A percentile compares a stretch with the other conserved stretches of the same genome.
These are phyloP conservation scores for Zelostemma sp. DNA, from an alignment of 1,140 invertebrate species.

Conservation along the genomic window DNA sequence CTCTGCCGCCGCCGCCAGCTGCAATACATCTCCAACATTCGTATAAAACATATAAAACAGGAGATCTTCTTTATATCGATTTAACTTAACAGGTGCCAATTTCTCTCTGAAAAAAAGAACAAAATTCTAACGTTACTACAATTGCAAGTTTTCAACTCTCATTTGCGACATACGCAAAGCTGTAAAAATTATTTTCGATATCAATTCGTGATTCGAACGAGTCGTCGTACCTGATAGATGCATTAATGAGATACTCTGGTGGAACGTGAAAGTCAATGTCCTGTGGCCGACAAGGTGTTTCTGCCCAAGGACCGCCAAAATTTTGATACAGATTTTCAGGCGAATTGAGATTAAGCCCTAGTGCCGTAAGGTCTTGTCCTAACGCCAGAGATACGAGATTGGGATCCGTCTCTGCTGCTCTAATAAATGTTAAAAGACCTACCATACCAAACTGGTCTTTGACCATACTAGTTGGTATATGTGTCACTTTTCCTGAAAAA, in stretches of 20 bases:
- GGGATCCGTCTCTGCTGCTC: conserved; percentile 96
- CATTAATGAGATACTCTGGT: conserved; percentile 98
- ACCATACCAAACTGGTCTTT: conserved; percentile 99
- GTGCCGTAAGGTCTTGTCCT: conserved; percentile 96
- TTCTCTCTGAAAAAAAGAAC: conserved; percentile 79
- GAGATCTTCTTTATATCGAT: conserved; percentile 98
- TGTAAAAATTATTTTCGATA: neutral
- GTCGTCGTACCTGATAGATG: conserved; percentile 77
- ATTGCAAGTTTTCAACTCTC: neutral
- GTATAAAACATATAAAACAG: conserved; percentile 99
- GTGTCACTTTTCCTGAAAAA: conserved; percentile 89
- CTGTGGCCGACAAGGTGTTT: conserved; percentile 96
- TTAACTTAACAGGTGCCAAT: conserved; percentile 94
- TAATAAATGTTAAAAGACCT: conserved; percentile 96
- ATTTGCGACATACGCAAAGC: neutral
- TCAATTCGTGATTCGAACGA: neutral
- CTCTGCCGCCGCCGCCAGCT: conserved; percentile 95
- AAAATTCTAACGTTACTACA: conserved; percentile 1
- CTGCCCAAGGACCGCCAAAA: conserved; percentile 98
- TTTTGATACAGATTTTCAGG: conserved; percentile 96
- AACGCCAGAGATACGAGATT: conserved; percentile 95
- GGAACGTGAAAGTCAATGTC: conserved; percentile 99
- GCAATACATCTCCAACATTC: conserved; percentile 97
- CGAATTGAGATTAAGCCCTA: conserved; percentile 98
- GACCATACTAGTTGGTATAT: conserved; percentile 98